phyloP scores from a whole-genome alignment of 2,888 invertebrate genomes.

The Gibbula magus region DNA sequence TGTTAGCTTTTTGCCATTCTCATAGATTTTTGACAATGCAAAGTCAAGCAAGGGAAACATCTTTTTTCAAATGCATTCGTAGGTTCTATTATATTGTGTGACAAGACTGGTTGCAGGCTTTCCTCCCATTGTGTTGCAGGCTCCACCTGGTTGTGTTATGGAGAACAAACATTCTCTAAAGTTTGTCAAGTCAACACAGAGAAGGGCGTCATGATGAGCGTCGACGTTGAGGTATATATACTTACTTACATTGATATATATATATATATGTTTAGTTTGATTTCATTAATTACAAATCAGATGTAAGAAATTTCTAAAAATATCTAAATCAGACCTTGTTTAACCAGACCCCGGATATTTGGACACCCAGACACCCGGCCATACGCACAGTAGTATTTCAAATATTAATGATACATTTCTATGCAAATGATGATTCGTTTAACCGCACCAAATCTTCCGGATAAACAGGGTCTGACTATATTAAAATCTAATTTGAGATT shows the following conservation, averaged over 20 bases:
- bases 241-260: neutral
- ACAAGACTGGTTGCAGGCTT: neutral
- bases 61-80: neutral
- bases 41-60: neutral
- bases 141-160: conserved; percentile 74
- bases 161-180: conserved; percentile 69
- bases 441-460: too few species aligned
- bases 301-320: neutral
- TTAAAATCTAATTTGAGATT: too few species aligned
- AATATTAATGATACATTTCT: too few species aligned
- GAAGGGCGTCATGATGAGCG: conserved; percentile 70
- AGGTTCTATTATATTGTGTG: neutral
- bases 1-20: neutral
- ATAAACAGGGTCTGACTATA: too few species aligned
- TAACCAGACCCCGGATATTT: too few species aligned
- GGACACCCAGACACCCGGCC: too few species aligned
- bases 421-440: too few species aligned
- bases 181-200: conserved; percentile 72
- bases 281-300: neutral
- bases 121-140: conserved; percentile 54
- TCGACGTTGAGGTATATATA: conserved; percentile 68
- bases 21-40: neutral
- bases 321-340: too few species aligned
- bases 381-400: too few species aligned
- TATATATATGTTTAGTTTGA: neutral